Evolutionary conservation across 2,113 vertebrate species (phyloP).

Genomic region (Misgurnus anguillicaudatus): DNA sequence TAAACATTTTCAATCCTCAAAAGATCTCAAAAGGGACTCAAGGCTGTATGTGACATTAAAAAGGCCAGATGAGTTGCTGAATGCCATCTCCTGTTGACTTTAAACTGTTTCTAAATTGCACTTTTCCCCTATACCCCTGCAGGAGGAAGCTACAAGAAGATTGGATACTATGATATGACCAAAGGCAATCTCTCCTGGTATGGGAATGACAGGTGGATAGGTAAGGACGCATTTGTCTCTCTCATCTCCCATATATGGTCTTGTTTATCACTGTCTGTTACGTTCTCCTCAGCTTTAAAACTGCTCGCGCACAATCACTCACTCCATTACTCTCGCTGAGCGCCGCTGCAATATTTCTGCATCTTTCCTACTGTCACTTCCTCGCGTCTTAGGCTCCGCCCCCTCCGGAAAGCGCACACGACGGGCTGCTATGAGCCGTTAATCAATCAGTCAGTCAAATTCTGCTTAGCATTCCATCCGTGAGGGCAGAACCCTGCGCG

Average conservation of each 20-base stretch:
- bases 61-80: neutral
- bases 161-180: constrained; percentile 93
- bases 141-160: constrained; percentile 94
- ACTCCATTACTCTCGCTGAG: constrained; percentile 4
- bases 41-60: neutral
- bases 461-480: constrained; percentile 55
- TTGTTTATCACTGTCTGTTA: constrained; percentile 46
- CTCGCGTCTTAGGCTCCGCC: neutral
- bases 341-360: constrained; percentile 3
- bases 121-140: constrained; percentile 22
- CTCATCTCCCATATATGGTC: constrained; percentile 28
- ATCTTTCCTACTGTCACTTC: constrained; percentile 23
- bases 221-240: constrained; percentile 68
- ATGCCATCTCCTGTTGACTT: constrained; percentile 15
- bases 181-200: constrained; percentile 94
- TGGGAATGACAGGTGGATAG: constrained; percentile 90
- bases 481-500: constrained; percentile 40
- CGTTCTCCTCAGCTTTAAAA: constrained; percentile 25
- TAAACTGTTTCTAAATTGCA: constrained; percentile 23
- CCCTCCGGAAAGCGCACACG: neutral
- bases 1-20: no score
- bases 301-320: neutral
- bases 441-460: constrained; percentile 56
- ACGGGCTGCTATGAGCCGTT: constrained; percentile 40
- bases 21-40: no score